Base-by-base conservation (phyloP, 2,113 vertebrate genomes). In the Chrysemys picta region DNA sequence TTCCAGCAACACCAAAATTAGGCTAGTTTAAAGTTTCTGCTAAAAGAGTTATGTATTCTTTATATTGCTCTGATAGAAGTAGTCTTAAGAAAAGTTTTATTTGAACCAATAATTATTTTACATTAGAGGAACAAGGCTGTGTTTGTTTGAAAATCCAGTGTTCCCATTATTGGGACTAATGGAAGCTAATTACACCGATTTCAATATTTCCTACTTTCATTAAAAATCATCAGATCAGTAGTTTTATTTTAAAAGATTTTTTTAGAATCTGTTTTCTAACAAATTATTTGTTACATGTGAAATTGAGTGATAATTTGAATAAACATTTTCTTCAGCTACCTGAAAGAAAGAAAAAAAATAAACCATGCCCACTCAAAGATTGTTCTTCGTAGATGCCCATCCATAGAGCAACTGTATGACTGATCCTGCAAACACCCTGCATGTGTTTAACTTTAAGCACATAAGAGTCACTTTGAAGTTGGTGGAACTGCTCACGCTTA, bases 71-170 rank as follows among this genome's bases (percentile, higher is more conserved):
- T 93, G 16, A 0, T 54, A 65, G 72, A 52, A 21, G 91, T 22
- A 88, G 35, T 72, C 65, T 72, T 72, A 19, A 38, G 35, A 94
- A 87, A 56, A 57, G 91, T 95, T 91, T 92, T 50, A 88, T 88
- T 87, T 88, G 72, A 95, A 93, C 50, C 22, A 79, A 57, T 49
- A 52, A 3, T 91, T 90, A 79, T 25, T 82, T 25, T 42, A 94
- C 62, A 50, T 80, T 62, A 91, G 29, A 59, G 27, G 17, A 82
- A 82, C 3, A 50, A 87, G 42, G 25, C 38, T 84, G 5, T 31
- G 69, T 91, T 94, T 94, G 35, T 87, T 88, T 35, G 8, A 79
- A 53, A 42, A 59, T 84, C 90, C 87, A 75, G 35, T n/a, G 19
- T 72, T 87, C 35, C 31, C 49, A 42, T 27, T 85, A 3, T 17